phyloP scores from a whole-genome alignment of 2,797 vertebrate genomes.

The Chaetophractus vellerosus region DNA sequence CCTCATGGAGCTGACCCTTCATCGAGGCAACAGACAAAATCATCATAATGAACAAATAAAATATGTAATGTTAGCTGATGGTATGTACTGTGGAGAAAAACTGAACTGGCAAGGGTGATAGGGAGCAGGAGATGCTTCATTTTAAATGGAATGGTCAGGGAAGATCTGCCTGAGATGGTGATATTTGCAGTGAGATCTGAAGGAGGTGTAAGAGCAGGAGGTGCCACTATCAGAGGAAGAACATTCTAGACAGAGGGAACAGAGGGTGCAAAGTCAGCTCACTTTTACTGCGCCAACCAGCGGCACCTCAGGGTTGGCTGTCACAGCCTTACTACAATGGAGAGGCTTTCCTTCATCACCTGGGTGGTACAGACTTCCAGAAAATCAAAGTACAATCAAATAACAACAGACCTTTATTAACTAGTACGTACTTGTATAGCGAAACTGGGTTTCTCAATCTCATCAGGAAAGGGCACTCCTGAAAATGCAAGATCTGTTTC shows the following conservation, averaged over 20 bases:
- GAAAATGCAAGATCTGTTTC: neutral
- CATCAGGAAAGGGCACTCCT: neutral
- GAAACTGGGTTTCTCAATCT: neutral
- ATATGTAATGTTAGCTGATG: no score
- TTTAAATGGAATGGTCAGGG: neutral
- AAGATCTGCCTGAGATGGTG: neutral
- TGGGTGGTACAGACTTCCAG: neutral
- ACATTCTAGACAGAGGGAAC: neutral
- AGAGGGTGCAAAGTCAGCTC: neutral
- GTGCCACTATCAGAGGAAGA: rapidly evolving
- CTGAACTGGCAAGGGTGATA: neutral
- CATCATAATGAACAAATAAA: neutral
- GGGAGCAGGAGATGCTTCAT: neutral
- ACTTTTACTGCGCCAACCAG: neutral
- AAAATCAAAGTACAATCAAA: neutral
- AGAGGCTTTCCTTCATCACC: neutral
- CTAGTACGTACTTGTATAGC: neutral
- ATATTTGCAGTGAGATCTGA: neutral
- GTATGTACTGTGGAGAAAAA: neutral
- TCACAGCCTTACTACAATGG: neutral
- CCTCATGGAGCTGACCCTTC: neutral
- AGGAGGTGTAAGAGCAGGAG: neutral
- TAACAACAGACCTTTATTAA: neutral
- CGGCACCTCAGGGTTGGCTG: neutral
- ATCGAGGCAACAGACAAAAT: neutral